Base-by-base conservation (phyloP, 2,113 vertebrate species). In the Xiphophorus couchianus region DNA sequence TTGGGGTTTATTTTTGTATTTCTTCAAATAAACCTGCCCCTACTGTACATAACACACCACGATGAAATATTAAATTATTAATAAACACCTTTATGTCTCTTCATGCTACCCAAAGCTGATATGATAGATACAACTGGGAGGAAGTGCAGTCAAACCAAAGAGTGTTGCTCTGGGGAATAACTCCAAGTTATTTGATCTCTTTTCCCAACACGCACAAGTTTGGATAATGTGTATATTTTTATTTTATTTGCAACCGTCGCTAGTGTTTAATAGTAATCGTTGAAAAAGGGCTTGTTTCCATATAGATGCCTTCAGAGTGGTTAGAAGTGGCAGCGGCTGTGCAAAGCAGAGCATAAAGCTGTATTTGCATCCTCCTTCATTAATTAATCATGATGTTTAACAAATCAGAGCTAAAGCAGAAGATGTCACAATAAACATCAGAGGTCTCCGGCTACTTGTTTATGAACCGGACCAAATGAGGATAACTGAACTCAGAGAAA, bases 371-470 rank as follows among this genome's bases (percentile, higher is more conserved):
- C 73, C 77, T 72, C 67, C 74, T 80, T 84, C 87, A 93, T 94
- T 94, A 94, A 94, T 94, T 91, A 94, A 86, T 94, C 66, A 94
- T 88, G 62, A 75, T 29, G 48, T 90, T 92, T 91, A 88, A 91
- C 88, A 92, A 90, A 92, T 92, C 85, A 90, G 81, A 85, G 69
- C 74, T 64, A 82, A 86, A 89, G 65, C 30, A 35, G 71, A 86
- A 73, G 80, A 86, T 90, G 88, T 92, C 89, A 88, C 51, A 69
- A 90, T 86, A 89, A 91, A 83, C 88, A 89, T 89, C 65, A 60
- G 39, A 74, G 82, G 82, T 89, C 80, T 86, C 48, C 30, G 25
- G 27, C 81, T 88, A 69, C 76, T 69, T 84, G 84, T 86, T 88
- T 90, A 69, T 83, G 73, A 81, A 78, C 44, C 70, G 10, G 39